Percentiles rank a stretch among this genome's conserved stretches.
Conservation (phyloP, 2,888 invertebrate species). For the Dendrolimus houi region DNA sequence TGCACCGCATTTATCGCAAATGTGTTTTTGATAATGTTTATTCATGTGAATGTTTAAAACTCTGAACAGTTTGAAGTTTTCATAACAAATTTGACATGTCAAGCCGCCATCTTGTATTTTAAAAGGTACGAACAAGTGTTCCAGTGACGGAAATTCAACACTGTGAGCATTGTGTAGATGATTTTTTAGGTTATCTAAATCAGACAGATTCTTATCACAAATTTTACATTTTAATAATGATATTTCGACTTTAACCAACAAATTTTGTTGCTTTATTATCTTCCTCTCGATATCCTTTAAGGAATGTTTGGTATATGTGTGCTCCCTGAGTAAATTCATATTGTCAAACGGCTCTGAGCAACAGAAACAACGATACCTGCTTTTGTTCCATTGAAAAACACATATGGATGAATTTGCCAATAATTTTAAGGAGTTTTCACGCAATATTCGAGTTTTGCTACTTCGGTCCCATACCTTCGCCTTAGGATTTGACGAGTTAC, state of each 20-base stretch:
- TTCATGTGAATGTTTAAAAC: constrained; percentile 59
- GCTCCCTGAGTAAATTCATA: constrained; percentile 34
- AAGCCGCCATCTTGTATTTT: constrained; percentile 35
- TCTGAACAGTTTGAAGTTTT: constrained; percentile 40
- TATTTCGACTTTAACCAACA: constrained; percentile 55
- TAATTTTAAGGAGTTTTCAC: constrained; percentile 71
- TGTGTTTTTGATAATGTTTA: constrained; percentile 54
- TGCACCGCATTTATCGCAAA: constrained; percentile 56
- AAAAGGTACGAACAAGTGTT: constrained; percentile 52
- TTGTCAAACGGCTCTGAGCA: constrained; percentile 54
- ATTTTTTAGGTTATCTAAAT: constrained; percentile 24
- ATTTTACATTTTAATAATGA: constrained; percentile 43
- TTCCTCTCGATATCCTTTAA: constrained; percentile 43
- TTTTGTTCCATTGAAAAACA: constrained; percentile 60
- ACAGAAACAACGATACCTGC: constrained; percentile 53
- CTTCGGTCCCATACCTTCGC: constrained; percentile 36
- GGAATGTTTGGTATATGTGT: constrained; percentile 32
- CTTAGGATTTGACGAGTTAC: constrained; percentile 23
- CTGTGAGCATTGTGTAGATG: constrained; percentile 37
- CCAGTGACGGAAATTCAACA: constrained; percentile 27
- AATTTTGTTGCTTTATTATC: constrained; percentile 52
- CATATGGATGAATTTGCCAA: constrained; percentile 49
- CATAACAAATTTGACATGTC: constrained; percentile 48
- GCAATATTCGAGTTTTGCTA: constrained; percentile 36
- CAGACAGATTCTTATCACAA: constrained; percentile 26